Percentiles rank a stretch among this genome's conserved stretches.
Conservation (phyloP, 2,888 invertebrate genomes). For the Agonum fuliginosum region DNA sequence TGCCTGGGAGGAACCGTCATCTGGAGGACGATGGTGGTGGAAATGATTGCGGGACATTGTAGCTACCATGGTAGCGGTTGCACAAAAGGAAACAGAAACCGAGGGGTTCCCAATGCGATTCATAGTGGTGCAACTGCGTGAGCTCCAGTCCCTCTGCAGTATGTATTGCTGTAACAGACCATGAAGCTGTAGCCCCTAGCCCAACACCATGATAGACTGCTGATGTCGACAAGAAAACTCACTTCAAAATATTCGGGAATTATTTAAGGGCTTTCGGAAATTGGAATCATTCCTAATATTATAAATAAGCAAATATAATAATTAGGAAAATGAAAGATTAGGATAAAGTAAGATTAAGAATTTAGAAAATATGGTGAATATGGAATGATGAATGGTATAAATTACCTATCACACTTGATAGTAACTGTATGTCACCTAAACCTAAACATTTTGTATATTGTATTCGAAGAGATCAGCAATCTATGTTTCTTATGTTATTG, state of each 20-base stretch:
- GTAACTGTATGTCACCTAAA: neutral
- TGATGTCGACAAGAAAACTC: neutral
- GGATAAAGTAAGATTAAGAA: neutral
- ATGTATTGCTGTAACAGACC: conserved; percentile 70
- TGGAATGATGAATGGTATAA: neutral
- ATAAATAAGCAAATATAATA: neutral
- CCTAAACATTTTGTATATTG: neutral
- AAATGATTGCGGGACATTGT: conserved; percentile 69
- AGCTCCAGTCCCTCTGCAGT: conserved; percentile 74
- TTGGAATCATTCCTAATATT: neutral
- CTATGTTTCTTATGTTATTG: conserved; percentile 8
- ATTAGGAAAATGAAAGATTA: neutral
- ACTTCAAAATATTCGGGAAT: neutral
- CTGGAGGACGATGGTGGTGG: conserved; percentile 59
- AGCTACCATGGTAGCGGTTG: conserved; percentile 70
- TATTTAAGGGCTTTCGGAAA: neutral
- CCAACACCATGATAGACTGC: conserved; percentile 25
- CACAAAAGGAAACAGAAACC: conserved; percentile 65
- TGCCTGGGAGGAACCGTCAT: conserved; percentile 40
- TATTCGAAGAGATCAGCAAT: conserved; percentile 19
- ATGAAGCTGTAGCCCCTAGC: conserved; percentile 38
- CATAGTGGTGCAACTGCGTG: conserved; percentile 73
- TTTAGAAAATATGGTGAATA: neutral
- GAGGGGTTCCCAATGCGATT: conserved; percentile 72
- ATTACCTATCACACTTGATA: conserved; percentile 8